A percentile compares a stretch with the other conserved stretches of the same genome.
These are phyloP conservation scores for Panurus biarmicus DNA, from an alignment of 2,113 vertebrate species.

Conservation along the genomic window DNA sequence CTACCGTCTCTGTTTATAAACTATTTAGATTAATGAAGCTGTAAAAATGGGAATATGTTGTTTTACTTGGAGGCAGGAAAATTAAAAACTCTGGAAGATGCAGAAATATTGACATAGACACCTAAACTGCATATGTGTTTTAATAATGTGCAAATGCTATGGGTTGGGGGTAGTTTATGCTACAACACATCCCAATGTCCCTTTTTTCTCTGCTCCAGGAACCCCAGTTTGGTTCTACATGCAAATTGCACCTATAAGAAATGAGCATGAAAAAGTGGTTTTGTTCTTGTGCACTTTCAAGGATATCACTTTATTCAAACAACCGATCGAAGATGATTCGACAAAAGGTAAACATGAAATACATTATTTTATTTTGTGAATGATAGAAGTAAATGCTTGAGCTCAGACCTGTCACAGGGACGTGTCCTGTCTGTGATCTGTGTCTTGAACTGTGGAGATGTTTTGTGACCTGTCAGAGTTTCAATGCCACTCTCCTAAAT, in stretches of 20 bases:
- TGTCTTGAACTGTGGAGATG: background rate
- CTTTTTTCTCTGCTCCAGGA: slow-evolving; percentile 71
- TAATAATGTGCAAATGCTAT: background rate
- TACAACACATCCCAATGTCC: background rate
- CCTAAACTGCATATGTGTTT: background rate
- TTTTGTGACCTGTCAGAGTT: background rate
- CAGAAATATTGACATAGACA: background rate
- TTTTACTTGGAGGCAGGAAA: background rate
- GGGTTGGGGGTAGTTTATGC: background rate
- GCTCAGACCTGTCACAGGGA: background rate
- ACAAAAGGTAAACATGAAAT: slow-evolving; percentile 82
- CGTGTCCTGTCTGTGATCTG: background rate
- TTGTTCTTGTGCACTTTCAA: slow-evolving; percentile 97
- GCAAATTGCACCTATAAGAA: slow-evolving; percentile 98
- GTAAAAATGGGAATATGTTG: background rate
- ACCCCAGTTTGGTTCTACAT: slow-evolving; percentile 98
- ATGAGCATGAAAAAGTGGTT: slow-evolving; percentile 96
- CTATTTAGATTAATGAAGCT: background rate
- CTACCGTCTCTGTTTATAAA: background rate
- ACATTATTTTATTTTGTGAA: background rate
- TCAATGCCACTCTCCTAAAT: background rate
- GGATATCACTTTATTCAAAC: slow-evolving; percentile 96
- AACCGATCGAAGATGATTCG: slow-evolving; percentile 94
- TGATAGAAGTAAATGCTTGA: background rate
- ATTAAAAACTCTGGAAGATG: background rate